Conservation (phyloP, 2,797 vertebrate species). For the Emydoidea blandingii region DNA sequence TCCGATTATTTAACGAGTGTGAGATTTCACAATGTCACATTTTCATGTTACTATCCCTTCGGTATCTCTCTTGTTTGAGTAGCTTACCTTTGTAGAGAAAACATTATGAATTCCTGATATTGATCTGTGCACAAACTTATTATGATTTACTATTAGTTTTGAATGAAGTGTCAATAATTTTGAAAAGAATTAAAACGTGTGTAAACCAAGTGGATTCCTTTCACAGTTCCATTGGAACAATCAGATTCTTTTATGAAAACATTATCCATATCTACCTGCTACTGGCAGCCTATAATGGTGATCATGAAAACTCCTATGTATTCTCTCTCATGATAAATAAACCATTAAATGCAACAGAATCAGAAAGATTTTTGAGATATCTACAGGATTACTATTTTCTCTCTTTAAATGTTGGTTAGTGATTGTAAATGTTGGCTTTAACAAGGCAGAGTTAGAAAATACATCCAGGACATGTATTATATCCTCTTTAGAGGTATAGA, state of each 20-base stretch:
- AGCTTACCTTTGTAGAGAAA: background rate
- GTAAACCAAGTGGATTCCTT: background rate
- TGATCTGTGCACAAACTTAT: background rate
- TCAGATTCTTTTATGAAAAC: background rate
- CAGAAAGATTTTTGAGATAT: no score
- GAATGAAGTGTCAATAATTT: background rate
- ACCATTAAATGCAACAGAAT: no score
- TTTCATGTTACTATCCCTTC: background rate
- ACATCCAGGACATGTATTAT: background rate
- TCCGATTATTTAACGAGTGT: background rate
- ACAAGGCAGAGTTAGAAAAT: background rate
- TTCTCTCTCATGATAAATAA: no score
- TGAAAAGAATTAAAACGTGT: no score
- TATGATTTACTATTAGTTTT: background rate
- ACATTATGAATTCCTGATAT: background rate
- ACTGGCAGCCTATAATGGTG: background rate
- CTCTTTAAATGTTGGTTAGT: background rate
- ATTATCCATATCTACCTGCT: background rate
- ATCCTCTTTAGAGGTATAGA: background rate
- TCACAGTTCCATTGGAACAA: background rate
- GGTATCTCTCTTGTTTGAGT: background rate
- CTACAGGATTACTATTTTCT: background rate
- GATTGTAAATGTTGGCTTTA: background rate
- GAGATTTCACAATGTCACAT: background rate
- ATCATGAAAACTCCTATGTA: background rate